Conservation (phyloP, 1,140 invertebrate species). For the Eurosta solidaginis region DNA sequence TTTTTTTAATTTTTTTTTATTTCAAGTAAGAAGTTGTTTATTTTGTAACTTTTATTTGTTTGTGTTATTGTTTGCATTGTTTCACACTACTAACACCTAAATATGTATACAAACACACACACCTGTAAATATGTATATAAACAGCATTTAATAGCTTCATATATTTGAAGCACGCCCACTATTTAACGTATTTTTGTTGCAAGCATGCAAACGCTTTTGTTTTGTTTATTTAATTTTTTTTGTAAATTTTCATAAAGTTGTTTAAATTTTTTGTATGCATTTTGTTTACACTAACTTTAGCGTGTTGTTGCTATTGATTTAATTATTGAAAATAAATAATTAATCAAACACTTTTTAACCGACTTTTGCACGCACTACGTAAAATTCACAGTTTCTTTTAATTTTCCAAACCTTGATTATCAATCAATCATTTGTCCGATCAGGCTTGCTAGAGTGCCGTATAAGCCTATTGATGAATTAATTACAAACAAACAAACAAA, state of each 20-base stretch:
- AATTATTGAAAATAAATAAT: neutral
- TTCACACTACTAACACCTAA: neutral
- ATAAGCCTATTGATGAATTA: neutral
- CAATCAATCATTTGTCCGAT: neutral
- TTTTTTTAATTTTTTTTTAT: neutral
- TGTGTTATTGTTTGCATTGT: constrained; percentile 20
- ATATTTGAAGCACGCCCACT: neutral
- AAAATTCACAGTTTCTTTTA: neutral
- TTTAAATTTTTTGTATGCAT: neutral
- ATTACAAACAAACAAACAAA: neutral
- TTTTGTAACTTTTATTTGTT: neutral
- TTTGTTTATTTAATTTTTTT: constrained; percentile 1
- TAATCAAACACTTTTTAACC: neutral
- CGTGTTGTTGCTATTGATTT: neutral
- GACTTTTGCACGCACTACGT: neutral
- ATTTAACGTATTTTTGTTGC: neutral
- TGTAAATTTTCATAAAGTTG: neutral
- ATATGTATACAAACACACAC: neutral
- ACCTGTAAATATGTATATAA: constrained; percentile 12
- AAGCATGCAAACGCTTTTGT: neutral
- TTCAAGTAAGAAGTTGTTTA: neutral
- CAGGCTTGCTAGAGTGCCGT: neutral
- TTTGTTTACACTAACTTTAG: neutral
- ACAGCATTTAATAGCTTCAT: neutral
- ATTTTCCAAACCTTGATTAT: neutral